Evolutionary conservation across 2,797 vertebrate genomes (phyloP), one percentile per base, ranked within the genome.

Genomic region (Paedocypris micromegethes): DNA sequence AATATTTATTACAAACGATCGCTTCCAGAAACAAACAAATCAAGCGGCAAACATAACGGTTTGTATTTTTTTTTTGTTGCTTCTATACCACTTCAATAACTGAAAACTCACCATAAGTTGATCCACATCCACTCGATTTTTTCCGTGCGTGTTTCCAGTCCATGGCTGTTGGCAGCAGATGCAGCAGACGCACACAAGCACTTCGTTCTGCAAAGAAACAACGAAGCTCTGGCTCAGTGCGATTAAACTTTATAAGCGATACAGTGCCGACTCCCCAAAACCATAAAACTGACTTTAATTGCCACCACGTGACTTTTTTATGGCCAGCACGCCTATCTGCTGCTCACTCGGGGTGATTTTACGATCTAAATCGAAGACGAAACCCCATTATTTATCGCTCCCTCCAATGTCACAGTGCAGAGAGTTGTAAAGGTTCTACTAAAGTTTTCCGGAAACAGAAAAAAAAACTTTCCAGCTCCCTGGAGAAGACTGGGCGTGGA

Each of bases 281-380:
- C 96, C 96, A 98, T 98, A 98, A 98, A 98, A 97, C 93, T 95
- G 97, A 95, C 93, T 98, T 98, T 97, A 98, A 98, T 98, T 94
- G 94, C 94, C 85, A 93, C 90, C 96, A 98, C 94, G 95, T 98
- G 95, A 98, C 93, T 89, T 91, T 68, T 97, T 97, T 97, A 97
- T 97, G 96, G 94, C 95, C 95, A 95, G 93, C 93, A 90, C 96
- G 93, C 93, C 95, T 94, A 96, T 97, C 94, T 97, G 93, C 94
- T 90, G 92, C 89, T 90, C 92, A 92, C 92, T 88, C 58, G 23
- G 93, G 93, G 94, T 94, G 94, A 95, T 96, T 97, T 98, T 98
- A 97, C 94, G 93, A 97, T 94, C 93, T 95, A 96, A 95, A 96
- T 95, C 94, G 94, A 94, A 95, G 93, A 97, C 92, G 95, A 95